phyloP scores from a whole-genome alignment of 2,888 invertebrate species.

The Lasioglossum lativentre region DNA sequence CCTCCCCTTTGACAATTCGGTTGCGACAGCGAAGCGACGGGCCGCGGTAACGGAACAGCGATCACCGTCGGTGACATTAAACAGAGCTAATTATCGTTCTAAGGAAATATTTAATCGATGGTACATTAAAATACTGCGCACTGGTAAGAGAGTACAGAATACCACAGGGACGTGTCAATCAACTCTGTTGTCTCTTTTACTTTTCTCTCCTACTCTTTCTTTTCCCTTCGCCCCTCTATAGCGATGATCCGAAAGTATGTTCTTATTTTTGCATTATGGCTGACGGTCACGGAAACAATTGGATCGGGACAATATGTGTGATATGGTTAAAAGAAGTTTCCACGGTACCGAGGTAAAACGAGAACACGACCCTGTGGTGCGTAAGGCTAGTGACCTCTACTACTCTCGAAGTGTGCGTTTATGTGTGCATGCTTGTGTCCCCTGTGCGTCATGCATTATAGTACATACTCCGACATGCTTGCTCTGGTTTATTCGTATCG shows the following conservation, averaged over 20 bases:
- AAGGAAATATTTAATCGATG: constrained; percentile 46
- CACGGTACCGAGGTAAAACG: constrained; percentile 65
- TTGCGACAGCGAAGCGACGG: constrained; percentile 24
- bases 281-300: constrained; percentile 43
- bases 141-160: constrained; percentile 33
- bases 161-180: constrained; percentile 60
- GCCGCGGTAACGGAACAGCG: constrained; percentile 39
- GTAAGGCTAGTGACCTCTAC: constrained; percentile 82
- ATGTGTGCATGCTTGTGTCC: constrained; percentile 38
- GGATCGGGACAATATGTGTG: constrained; percentile 41
- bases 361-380: constrained; percentile 72
- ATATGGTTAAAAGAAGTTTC: constrained; percentile 57
- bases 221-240: not conserved
- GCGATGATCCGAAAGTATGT: constrained; percentile 14
- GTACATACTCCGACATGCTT: constrained; percentile 29
- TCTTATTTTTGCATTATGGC: constrained; percentile 42
- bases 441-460: constrained; percentile 46
- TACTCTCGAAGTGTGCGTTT: constrained; percentile 51
- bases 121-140: constrained; percentile 42
- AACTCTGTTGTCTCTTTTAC: constrained; percentile 46
- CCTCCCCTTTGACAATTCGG: constrained; percentile 41
- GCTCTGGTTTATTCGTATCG: constrained; percentile 35
- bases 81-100: constrained; percentile 31
- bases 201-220: constrained; percentile 23
- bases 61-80: not conserved